Conservation (phyloP, 2,113 vertebrate species). For the Corvus hawaiiensis region DNA sequence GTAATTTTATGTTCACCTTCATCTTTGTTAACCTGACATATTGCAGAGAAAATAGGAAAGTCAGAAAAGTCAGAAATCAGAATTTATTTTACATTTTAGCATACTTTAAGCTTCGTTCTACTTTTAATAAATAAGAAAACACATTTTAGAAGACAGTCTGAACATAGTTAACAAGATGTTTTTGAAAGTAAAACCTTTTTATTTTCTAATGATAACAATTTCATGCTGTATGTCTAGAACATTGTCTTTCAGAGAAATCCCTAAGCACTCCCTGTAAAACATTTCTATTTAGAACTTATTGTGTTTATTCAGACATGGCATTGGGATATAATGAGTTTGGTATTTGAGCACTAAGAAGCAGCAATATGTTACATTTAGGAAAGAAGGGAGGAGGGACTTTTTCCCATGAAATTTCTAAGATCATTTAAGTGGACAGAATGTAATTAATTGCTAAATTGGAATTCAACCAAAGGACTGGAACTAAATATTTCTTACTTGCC, state of each 20-base stretch:
- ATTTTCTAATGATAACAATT: neutral
- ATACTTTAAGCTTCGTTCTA: neutral
- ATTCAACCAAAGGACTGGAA: neutral
- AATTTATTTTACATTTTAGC: neutral
- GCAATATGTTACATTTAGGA: neutral
- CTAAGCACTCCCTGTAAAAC: neutral
- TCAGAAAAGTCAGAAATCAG: neutral
- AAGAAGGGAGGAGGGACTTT: neutral
- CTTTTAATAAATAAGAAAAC: neutral
- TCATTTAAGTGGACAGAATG: neutral
- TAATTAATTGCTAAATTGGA: conserved; percentile 19
- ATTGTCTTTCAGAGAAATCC: neutral
- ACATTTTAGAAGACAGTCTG: neutral
- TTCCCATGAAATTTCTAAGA: neutral
- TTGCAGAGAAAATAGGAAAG: neutral
- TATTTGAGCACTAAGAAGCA: neutral
- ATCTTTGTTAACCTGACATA: neutral
- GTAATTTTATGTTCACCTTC: neutral
- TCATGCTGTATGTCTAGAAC: neutral
- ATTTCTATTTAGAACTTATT: neutral
- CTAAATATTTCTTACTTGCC: neutral
- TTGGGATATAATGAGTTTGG: neutral
- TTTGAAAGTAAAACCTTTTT: neutral
- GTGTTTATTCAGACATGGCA: neutral
- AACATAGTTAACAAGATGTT: neutral